Evolutionary conservation across 2,797 vertebrate genomes (phyloP).

Genomic region (Luscinia megarhynchos): DNA sequence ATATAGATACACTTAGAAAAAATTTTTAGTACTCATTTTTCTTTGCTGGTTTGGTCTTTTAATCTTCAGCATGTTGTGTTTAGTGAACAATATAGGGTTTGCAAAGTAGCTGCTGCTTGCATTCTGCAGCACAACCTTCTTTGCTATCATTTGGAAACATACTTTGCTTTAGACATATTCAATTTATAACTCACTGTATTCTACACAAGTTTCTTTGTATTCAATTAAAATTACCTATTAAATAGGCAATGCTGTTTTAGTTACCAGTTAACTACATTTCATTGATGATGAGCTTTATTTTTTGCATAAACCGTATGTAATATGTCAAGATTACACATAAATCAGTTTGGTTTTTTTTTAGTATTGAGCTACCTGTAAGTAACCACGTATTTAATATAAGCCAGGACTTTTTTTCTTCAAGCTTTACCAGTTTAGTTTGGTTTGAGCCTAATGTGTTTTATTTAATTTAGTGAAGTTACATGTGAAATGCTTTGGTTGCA

Average conservation of each 20-base stretch:
- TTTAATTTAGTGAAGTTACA: background rate
- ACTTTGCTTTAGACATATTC: rapidly evolving
- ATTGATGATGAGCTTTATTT: background rate
- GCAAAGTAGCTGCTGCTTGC: background rate
- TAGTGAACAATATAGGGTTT: rapidly evolving
- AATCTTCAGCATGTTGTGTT: background rate
- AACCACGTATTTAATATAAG: background rate
- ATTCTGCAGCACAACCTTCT: background rate
- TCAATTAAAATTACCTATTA: background rate
- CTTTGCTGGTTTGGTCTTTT: background rate
- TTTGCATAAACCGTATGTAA: background rate
- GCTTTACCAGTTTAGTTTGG: background rate
- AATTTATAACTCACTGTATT: background rate
- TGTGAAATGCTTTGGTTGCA: background rate
- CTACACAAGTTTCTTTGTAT: background rate
- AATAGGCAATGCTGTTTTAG: background rate
- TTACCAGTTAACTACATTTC: background rate
- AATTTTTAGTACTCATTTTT: background rate
- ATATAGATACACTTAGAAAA: rapidly evolving
- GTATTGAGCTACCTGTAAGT: background rate
- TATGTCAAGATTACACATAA: background rate
- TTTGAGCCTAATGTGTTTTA: background rate
- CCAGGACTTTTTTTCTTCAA: background rate
- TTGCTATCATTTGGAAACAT: background rate
- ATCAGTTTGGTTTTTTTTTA: background rate